Evolutionary conservation across 2,797 vertebrate genomes (phyloP).

Genomic region (Fratercula arctica): DNA sequence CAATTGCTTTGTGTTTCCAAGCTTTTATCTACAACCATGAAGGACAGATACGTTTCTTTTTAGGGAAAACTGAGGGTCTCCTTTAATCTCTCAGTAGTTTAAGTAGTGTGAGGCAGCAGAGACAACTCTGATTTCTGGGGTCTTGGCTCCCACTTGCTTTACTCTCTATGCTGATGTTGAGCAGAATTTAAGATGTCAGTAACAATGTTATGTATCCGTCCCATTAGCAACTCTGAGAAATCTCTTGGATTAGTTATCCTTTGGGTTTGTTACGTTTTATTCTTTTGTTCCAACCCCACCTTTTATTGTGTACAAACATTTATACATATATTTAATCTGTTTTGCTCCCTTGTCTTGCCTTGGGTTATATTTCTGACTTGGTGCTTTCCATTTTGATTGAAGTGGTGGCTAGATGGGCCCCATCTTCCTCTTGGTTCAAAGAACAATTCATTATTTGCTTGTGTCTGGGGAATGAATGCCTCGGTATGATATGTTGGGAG

Average conservation of each 20-base stretch:
- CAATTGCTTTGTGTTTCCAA: not conserved
- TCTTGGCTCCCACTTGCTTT: not conserved
- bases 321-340: conserved; percentile 45
- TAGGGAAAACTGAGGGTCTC: not conserved
- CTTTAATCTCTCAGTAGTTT: not conserved
- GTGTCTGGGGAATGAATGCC: conserved; percentile 50
- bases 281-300: conserved; percentile 21
- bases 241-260: not conserved
- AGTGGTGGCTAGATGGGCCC: conserved; percentile 36
- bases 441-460: conserved; percentile 73
- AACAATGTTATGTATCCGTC: not conserved
- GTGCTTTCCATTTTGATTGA: conserved; percentile 70
- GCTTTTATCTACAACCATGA: not conserved
- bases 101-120: not conserved
- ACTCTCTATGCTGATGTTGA: not conserved
- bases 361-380: conserved; percentile 57
- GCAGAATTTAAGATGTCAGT: conserved; percentile 30
- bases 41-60: not conserved
- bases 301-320: conserved; percentile 31
- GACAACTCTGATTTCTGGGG: not conserved
- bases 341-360: conserved; percentile 39
- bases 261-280: not conserved
- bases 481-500: conserved; percentile 49
- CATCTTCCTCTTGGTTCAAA: conserved; percentile 67
- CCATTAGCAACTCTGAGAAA: not conserved